Percentiles rank a stretch among this genome's conserved stretches.
Conservation (phyloP, 2,113 vertebrate genomes). For the Peucedramus taeniatus region DNA sequence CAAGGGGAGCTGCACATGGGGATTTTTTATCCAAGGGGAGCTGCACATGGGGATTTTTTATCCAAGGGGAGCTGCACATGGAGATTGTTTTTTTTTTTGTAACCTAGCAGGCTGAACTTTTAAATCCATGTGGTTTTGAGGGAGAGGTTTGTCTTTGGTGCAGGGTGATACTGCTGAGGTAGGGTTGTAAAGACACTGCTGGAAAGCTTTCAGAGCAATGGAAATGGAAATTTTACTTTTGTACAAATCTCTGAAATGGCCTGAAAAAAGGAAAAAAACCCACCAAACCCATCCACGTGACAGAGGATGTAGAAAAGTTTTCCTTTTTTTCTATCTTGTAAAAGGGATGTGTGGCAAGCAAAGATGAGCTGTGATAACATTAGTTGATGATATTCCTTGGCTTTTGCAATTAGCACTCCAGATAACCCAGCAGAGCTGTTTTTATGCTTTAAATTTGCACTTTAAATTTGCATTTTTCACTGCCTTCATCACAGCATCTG, state of each 20-base stretch:
- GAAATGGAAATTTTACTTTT: neutral
- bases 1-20: neutral
- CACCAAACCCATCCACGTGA: neutral
- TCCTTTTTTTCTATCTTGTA: neutral
- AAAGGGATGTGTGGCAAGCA: neutral
- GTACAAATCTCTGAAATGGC: neutral
- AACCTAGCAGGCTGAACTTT: neutral
- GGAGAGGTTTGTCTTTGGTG: neutral
- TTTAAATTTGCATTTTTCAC: neutral
- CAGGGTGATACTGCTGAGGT: neutral
- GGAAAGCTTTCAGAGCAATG: neutral
- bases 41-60: neutral
- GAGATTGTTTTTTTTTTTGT: too few relatives aligned
- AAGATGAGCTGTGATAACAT: neutral
- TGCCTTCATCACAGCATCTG: neutral
- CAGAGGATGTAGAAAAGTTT: neutral
- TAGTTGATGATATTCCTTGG: neutral
- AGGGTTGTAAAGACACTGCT: neutral
- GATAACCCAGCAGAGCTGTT: accelerated
- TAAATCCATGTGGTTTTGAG: neutral
- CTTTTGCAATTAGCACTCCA: neutral
- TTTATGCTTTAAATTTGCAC: neutral
- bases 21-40: neutral
- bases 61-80: neutral
- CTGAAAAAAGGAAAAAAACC: accelerated